Base-by-base conservation (phyloP, 92 coral and sea anemone species). In the Porites divaricata region DNA sequence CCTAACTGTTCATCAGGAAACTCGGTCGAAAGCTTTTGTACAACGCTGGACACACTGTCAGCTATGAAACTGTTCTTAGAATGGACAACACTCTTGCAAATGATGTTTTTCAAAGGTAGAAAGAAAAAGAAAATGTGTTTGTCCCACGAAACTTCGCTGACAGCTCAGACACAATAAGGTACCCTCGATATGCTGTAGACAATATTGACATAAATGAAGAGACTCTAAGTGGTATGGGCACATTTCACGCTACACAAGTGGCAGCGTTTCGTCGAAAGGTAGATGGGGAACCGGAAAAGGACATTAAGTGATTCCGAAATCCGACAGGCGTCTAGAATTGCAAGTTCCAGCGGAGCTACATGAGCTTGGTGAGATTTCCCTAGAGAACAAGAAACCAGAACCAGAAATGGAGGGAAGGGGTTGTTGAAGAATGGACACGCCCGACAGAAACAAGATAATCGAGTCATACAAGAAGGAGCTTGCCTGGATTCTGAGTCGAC, bases 1-100 rank as follows among this genome's bases (percentile, higher is more conserved):
- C 23, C 93, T 89, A 12, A 86, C 96, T 35, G 62, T 93, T 62
- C 96, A 93, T 77, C 96, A 93, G 80, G 95, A 93, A 74, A 92
- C 91, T 25, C 70, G 91, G 12, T 92, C 93, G 26, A 88, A 90
- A 92, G 66, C 83, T 92, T 63, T 67, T 92, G 51, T 69, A 89
- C 76, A 79, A 92, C 2, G 95, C 92, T 49, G 95, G 92, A 0
- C 95, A 88, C 69, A 78, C 87, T 14, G 78, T 88, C 22, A 88
- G 90, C 62, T 88, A 91, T 52, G 95, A 88, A 11, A 75, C 92
- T 26, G 80, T 80, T 24, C 88, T 91, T 4, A 62, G 92, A 88
- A 84, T 91, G 70, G 95, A 88, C 79, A 88, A 65, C 35, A 17
- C 94, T 11, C 74, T 88, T n/a, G 94, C 90, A 16, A 83, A 84